phyloP scores from a whole-genome alignment of 2,797 vertebrate species.

The Lateolabrax maculatus region DNA sequence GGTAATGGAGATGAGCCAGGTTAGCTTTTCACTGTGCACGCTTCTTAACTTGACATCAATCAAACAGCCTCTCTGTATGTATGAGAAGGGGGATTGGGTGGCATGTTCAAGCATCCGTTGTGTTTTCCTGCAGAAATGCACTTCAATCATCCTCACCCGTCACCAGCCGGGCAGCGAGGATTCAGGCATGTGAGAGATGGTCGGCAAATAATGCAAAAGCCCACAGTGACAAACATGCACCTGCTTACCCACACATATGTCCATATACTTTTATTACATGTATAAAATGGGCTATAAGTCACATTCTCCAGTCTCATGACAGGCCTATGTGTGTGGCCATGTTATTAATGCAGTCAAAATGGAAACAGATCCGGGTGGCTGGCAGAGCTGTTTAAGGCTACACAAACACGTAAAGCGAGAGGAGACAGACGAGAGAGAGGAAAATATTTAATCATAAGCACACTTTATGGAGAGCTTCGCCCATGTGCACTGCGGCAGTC shows the following conservation, averaged over 20 bases:
- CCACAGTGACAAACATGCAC: constrained; percentile 19
- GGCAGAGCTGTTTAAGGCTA: constrained; percentile 51
- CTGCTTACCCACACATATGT: constrained; percentile 8
- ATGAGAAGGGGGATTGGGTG: constrained; percentile 68
- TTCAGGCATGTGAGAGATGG: constrained; percentile 12
- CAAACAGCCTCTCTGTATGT: constrained; percentile 58
- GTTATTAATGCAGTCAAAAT: constrained; percentile 62
- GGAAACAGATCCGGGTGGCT: constrained; percentile 61
- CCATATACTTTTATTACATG: constrained; percentile 49
- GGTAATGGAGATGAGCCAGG: neutral
- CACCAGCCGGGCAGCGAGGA: constrained; percentile 36
- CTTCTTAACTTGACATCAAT: constrained; percentile 59
- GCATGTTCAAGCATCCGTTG: constrained; percentile 47
- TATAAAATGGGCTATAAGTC: constrained; percentile 59
- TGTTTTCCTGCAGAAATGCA: constrained; percentile 54
- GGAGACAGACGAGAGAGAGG: constrained; percentile 23
- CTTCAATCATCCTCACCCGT: constrained; percentile 68
- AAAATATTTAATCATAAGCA: constrained; percentile 70
- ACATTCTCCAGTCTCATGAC: constrained; percentile 61
- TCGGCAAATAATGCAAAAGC: constrained; percentile 9
- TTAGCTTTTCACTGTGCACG: constrained; percentile 15
- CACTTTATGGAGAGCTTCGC: constrained; percentile 66
- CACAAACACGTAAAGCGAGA: constrained; percentile 34
- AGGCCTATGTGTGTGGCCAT: constrained; percentile 43
- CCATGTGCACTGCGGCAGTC: constrained; percentile 63